Evolutionary conservation across 2,797 vertebrate species (phyloP).

Genomic region (Gallinago stenura): DNA sequence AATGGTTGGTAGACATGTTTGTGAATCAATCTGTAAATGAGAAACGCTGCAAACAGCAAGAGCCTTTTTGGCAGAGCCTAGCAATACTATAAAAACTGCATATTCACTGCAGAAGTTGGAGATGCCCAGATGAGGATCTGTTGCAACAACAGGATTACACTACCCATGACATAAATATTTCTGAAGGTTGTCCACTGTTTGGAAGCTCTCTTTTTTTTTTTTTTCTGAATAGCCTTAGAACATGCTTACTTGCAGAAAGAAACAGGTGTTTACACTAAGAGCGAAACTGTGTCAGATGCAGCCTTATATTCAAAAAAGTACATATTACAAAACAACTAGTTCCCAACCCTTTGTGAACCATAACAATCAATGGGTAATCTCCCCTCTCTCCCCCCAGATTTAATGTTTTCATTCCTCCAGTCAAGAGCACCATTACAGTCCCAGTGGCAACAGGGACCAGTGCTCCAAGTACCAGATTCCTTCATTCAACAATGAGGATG

Average conservation of each 20-base stretch:
- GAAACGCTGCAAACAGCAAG: neutral
- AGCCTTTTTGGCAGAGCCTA: conserved; percentile 18
- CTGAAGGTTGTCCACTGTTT: neutral
- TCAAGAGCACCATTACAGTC: neutral
- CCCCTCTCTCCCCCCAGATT: neutral
- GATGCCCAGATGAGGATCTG: neutral
- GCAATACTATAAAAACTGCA: conserved; percentile 1
- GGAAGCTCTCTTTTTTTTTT: neutral
- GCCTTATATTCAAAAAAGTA: neutral
- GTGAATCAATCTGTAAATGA: neutral
- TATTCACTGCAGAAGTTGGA: conserved; percentile 1
- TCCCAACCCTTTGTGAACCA: neutral
- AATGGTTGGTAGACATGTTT: neutral
- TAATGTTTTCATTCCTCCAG: neutral
- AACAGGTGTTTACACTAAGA: neutral
- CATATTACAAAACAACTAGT: neutral
- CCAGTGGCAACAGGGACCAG: neutral
- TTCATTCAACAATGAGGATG: neutral
- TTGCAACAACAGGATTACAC: neutral
- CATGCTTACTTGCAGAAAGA: neutral
- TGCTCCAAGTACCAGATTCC: neutral
- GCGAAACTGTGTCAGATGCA: neutral
- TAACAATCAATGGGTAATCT: neutral
- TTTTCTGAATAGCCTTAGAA: neutral
- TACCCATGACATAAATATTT: neutral